Evolutionary conservation across 2,797 vertebrate genomes (phyloP), one percentile per base, ranked within the genome.

Genomic region (Antrozous pallidus): DNA sequence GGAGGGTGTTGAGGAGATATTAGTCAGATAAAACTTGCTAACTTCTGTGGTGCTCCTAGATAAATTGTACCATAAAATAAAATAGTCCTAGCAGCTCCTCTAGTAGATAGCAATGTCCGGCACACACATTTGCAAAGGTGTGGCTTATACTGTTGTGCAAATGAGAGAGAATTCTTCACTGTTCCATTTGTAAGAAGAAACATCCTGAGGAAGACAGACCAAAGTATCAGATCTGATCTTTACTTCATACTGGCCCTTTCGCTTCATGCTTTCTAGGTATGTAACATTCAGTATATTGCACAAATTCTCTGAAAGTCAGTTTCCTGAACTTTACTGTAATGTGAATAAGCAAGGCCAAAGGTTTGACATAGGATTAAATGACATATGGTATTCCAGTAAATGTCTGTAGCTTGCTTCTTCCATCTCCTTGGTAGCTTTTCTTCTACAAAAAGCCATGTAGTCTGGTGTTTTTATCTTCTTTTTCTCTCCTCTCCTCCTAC

Each of bases 401-500:
- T 40, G 26, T 36, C 31, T 65, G 4, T 77, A n/a, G 18, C n/a
- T 77, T 78, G 28, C 14, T 88, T 93, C 22, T 91, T 86, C 28
- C 67, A 12, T 73, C 31, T 84, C 45, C 38, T 70, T 54, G 22
- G 33, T n/a, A n/a, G n/a, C n/a, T n/a, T n/a, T 70, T 5, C 49
- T 54, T 67, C 54, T 82, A 36, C 12, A 61, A 20, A 71, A 85
- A 77, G 22, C 9, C 49, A 61, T 33, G 5, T 3, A 63, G 17
- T 33, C 47, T 22, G 0, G 13, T n/a, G 26, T 6, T 54, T 79
- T 31, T 11, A 6, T 36, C 74, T 63, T 51, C 3, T 36, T 33
- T 17, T 26, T n/a, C 9, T 40, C 26, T 69, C 24, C 8, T 16
- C 28, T 12, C 1, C 0, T 9, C 6, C 1, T 58, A 0, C 22